Evolutionary conservation across 2,888 invertebrate species (phyloP).

Genomic region (Drosophila ochracea): DNA sequence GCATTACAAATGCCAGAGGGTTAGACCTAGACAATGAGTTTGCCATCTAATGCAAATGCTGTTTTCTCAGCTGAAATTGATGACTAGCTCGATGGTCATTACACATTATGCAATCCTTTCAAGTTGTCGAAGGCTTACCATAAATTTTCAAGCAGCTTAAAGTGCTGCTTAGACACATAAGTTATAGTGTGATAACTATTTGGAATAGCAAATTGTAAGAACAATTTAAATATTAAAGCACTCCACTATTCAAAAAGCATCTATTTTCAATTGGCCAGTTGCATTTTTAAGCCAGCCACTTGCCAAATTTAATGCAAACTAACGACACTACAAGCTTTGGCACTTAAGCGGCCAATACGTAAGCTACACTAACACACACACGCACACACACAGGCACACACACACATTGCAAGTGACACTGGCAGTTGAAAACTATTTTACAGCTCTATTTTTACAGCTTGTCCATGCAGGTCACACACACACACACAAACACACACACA

Average conservation of each 20-base stretch:
- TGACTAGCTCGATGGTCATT: slow-evolving; percentile 20
- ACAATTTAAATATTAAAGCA: slow-evolving; percentile 8
- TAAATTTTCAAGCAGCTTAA: slow-evolving; percentile 14
- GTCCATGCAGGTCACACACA: slow-evolving; percentile 19
- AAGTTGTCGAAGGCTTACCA: slow-evolving; percentile 4
- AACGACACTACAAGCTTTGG: slow-evolving; percentile 48
- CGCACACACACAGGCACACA: slow-evolving; percentile 1
- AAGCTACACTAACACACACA: slow-evolving; percentile 2
- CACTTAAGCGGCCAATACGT: slow-evolving; percentile 47
- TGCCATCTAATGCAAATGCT: slow-evolving; percentile 56
- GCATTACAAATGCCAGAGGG: slow-evolving; percentile 67
- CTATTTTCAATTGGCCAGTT: slow-evolving; percentile 14
- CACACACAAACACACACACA: not conserved
- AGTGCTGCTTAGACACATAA: not conserved
- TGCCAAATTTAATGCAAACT: slow-evolving; percentile 36
- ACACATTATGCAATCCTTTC: slow-evolving; percentile 32
- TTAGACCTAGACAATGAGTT: slow-evolving; percentile 61
- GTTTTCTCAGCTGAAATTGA: slow-evolving; percentile 54
- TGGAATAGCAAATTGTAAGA: not conserved
- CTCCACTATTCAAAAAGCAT: slow-evolving; percentile 5
- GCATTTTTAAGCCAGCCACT: slow-evolving; percentile 25
- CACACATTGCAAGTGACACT: slow-evolving; percentile 8
- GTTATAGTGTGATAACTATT: not conserved
- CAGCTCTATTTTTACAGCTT: slow-evolving; percentile 43
- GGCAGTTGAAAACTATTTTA: slow-evolving; percentile 41